Conservation (phyloP, 2,888 invertebrate genomes). For the Salpingus planirostris region DNA sequence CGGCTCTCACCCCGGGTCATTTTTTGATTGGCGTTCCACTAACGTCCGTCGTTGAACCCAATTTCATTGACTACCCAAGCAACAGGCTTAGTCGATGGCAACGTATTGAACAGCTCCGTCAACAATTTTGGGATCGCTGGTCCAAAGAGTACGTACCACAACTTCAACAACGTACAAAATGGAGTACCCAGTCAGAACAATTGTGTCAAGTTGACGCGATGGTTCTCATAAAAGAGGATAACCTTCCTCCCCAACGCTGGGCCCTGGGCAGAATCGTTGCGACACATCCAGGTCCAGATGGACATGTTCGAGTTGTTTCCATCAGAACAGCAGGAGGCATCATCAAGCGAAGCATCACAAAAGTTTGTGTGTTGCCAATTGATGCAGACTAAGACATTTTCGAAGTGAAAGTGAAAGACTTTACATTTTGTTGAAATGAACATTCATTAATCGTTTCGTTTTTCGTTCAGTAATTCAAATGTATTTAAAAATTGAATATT, state of each 20-base stretch:
- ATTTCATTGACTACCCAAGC: background rate
- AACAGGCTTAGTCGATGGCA: background rate
- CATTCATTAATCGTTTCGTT: no score
- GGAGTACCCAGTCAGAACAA: background rate
- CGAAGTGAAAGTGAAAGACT: no score
- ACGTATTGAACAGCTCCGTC: background rate
- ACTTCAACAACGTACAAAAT: background rate
- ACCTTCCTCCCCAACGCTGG: background rate
- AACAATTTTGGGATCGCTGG: background rate
- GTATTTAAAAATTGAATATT: no score
- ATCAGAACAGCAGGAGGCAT: no score
- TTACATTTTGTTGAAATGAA: no score
- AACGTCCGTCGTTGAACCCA: background rate
- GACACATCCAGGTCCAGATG: background rate
- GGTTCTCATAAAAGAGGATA: background rate
- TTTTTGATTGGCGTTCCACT: background rate
- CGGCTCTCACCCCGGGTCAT: no score
- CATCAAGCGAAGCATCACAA: no score
- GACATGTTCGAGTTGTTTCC: background rate
- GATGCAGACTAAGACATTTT: no score
- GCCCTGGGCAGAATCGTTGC: background rate
- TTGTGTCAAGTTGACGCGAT: background rate
- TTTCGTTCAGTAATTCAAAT: no score
- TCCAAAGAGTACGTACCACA: background rate
- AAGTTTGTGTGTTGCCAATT: no score